Percentiles rank a stretch among this genome's conserved stretches.
phyloP scores from a whole-genome alignment of 1,140 invertebrate species.

The Papilio polytes region DNA sequence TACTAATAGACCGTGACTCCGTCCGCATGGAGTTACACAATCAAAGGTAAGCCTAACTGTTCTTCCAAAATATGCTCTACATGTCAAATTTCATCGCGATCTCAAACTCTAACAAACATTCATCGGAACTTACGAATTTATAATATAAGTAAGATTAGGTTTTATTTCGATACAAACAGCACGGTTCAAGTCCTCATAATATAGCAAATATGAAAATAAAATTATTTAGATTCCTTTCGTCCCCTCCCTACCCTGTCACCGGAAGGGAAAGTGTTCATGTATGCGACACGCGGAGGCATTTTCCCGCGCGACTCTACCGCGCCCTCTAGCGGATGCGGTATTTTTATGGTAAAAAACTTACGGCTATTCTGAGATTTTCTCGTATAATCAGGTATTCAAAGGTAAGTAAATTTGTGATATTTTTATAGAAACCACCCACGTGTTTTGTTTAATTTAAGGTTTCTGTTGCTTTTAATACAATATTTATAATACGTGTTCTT shows the following conservation, averaged over 20 bases:
- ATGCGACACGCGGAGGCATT: conserved; percentile 45
- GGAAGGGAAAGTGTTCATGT: conserved; percentile 46
- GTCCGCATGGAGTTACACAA: too few species aligned
- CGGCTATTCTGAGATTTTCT: conserved; percentile 26
- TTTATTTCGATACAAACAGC: not conserved
- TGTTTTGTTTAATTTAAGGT: not conserved
- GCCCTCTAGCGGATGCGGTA: conserved; percentile 47
- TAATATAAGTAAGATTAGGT: not conserved
- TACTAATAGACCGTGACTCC: not conserved
- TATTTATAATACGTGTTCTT: not conserved
- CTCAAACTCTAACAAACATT: too few species aligned
- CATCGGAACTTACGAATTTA: too few species aligned
- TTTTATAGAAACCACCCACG: conserved; percentile 24
- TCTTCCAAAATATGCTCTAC: too few species aligned
- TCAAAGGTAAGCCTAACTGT: too few species aligned
- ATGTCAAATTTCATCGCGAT: too few species aligned
- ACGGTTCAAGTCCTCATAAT: not conserved
- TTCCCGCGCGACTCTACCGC: conserved; percentile 49
- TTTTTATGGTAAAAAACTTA: conserved; percentile 36
- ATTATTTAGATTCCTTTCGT: conserved; percentile 54
- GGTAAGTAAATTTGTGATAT: not conserved
- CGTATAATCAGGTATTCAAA: conserved; percentile 29
- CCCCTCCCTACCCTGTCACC: conserved; percentile 42
- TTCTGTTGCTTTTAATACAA: not conserved
- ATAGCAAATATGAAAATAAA: conserved; percentile 41